Base-by-base conservation (phyloP, 2,113 vertebrate species). In the Nipponia nippon region DNA sequence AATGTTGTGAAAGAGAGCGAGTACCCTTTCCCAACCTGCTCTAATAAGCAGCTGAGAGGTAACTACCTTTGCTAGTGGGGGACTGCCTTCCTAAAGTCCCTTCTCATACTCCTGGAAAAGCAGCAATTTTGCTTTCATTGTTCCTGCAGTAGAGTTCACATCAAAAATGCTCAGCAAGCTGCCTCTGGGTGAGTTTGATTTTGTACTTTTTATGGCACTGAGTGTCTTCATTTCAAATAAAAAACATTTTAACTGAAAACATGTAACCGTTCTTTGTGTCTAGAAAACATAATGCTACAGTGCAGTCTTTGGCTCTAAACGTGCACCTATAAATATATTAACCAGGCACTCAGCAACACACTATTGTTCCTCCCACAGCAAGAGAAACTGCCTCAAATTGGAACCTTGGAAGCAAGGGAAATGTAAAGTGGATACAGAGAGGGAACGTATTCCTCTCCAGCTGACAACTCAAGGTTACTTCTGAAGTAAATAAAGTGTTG, bases 391-490 rank as follows among this genome's bases (percentile, higher is more conserved):
- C 71, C 89, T 89, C 3, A 1, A n/a, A 92, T 88, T 47, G 90
- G 93, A 96, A 69, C 72, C 70, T 83, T 82, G 29, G 65, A 96
- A 90, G 38, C 27, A 78, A 93, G 50, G 82, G 89, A 93, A 93
- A 95, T 83, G 55, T 67, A 69, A 91, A 92, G 73, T 93, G 71
- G 73, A 30, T 78, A 42, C 47, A 90, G 63, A 88, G 66, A 63
- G 30, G 46, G 18, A 89, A 40, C 3, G 3, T 81, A 82, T 86
- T 91, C 75, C 58, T 89, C 59, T 92, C 67, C 93, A 95, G 71
- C 84, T 93, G 94, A 95, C 85, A 94, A 16, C 62, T 90, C 96
- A 93, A 94, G 94, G 96, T 97, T 96, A 88, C 62, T 95, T 88
- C 92, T 78, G 91, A 94, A 83, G 89, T 88, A 97, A 96, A 93